Evolutionary conservation across 2,797 vertebrate genomes (phyloP), one percentile per base, ranked within the genome.

Genomic region (Rhinichthys osculus): DNA sequence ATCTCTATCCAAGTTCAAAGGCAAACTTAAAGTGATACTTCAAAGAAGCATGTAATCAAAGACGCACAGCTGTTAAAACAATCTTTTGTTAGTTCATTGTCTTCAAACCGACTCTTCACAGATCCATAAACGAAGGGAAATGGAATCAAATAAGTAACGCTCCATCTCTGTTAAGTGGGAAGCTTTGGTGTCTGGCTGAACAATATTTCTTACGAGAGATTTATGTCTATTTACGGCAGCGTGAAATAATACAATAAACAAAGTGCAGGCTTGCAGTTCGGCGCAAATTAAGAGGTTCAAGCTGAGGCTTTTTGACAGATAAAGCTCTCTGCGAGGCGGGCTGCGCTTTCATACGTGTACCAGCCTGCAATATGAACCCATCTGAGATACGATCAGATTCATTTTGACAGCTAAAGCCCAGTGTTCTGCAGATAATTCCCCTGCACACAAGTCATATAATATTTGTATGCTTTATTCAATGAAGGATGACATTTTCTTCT

Each of bases 21-120:
- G 96, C 96, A 95, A 96, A 96, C 96, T 97, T 97, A 97, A 94
- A 98, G 97, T 97, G 96, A 95, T 97, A 97, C 98, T 98, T 99
- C 98, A 99, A 99, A 99, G 97, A 96, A 93, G 95, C 95, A 92
- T 94, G 96, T 96, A 99, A 98, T 99, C 98, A 99, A 98, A 99
- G 97, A 98, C 97, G 94, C 94, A 96, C 98, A 99, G 97, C 98
- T 99, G 98, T 99, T 98, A 99, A 99, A 99, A 99, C 98, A 99
- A 97, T 97, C 97, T 97, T 98, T 97, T 98, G 98, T 98, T 97
- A 95, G 96, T 96, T 97, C 98, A 98, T 97, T 98, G 98, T 98
- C 98, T 98, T 97, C 95, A 95, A 96, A 96, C 94, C 94, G 94
- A 96, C 96, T 97, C 96, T 97, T 96, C 96, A 95, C 95, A 94